Evolutionary conservation across 2,113 vertebrate genomes (phyloP).

Genomic region (Hypomesus transpacificus): DNA sequence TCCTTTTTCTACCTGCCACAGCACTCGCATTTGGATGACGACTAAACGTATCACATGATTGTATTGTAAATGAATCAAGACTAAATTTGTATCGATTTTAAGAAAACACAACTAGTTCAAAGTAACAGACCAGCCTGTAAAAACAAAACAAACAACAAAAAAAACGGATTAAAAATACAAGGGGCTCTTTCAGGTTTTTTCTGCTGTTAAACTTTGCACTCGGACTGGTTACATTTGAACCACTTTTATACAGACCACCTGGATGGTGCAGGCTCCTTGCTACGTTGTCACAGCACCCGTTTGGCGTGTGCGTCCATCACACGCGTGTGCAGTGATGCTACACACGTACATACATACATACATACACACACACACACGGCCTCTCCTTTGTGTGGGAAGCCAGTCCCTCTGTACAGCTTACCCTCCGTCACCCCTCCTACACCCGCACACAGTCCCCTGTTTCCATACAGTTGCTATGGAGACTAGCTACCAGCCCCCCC

Average conservation of each 20-base stretch:
- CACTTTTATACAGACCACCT: not conserved
- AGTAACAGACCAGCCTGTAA: conserved; percentile 71
- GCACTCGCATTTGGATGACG: conserved; percentile 17
- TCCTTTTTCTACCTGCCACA: conserved; percentile 71
- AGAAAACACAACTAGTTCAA: conserved; percentile 58
- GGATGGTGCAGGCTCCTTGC: too few species aligned
- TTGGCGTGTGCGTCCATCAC: too few species aligned
- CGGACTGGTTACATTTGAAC: conserved; percentile 64
- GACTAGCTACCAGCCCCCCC: too few species aligned
- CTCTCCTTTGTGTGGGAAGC: too few species aligned
- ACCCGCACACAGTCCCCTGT: too few species aligned
- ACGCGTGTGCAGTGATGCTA: too few species aligned
- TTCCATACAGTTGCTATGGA: too few species aligned
- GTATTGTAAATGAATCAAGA: conserved; percentile 79
- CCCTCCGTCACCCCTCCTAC: too few species aligned
- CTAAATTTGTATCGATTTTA: conserved; percentile 77
- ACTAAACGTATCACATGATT: conserved; percentile 66
- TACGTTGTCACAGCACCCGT: too few species aligned
- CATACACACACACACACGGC: too few species aligned
- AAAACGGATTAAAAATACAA: conserved; percentile 46
- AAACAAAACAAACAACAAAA: conserved; percentile 45
- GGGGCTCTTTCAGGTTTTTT: conserved; percentile 68
- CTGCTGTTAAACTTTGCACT: conserved; percentile 79
- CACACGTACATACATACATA: too few species aligned
- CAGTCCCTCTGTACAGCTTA: too few species aligned